These are phyloP conservation scores for Ctenosaura bakeri DNA, from an alignment of 2,797 vertebrate genomes.

Conservation along the genomic window DNA sequence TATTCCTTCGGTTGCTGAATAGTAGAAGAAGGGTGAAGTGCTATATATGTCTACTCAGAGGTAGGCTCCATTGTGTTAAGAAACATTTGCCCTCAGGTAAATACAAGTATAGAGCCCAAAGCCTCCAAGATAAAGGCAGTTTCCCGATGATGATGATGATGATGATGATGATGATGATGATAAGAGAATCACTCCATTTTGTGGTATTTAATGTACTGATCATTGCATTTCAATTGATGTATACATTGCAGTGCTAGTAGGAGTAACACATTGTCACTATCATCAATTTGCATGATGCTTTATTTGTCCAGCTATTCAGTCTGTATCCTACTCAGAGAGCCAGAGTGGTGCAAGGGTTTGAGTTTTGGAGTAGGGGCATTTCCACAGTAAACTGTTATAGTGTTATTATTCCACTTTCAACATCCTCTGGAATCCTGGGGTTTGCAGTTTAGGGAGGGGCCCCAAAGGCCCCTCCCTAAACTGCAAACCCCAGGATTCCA, in stretches of 20 bases:
- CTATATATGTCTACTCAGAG: not conserved
- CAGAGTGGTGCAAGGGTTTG: no score
- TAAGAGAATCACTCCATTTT: not conserved
- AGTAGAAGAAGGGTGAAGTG: not conserved
- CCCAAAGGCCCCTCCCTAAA: no score
- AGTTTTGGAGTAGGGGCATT: no score
- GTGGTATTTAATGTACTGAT: not conserved
- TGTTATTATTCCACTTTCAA: no score
- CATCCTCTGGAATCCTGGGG: no score
- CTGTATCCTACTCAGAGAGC: not conserved
- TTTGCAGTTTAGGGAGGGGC: no score
- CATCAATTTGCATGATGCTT: not conserved
- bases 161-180: not conserved
- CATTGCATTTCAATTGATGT: not conserved
- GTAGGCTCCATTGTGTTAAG: not conserved
- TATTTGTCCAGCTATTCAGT: not conserved
- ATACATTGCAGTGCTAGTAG: not conserved
- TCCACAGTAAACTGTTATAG: no score
- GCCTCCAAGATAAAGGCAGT: not conserved
- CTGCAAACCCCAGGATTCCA: no score
- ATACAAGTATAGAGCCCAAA: not conserved
- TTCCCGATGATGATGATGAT: not conserved
- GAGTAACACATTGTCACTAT: not conserved
- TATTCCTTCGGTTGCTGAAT: not conserved
- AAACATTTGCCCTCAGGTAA: not conserved